Percentiles rank a stretch among this genome's conserved stretches.
Conservation (phyloP, 2,888 invertebrate species). For the Parascotia fuliginaria region DNA sequence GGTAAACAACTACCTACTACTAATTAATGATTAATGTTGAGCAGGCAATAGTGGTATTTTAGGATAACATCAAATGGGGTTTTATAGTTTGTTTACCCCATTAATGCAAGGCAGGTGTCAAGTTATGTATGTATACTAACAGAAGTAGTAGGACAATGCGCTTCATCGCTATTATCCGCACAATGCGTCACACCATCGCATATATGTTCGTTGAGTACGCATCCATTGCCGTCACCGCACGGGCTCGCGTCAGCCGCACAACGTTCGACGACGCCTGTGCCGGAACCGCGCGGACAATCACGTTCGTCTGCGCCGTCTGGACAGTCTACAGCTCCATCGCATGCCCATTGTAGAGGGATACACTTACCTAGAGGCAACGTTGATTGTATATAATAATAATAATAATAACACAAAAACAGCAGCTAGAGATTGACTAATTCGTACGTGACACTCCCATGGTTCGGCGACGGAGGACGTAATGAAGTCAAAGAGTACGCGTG, state of each 20-base stretch:
- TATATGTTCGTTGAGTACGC: conserved; percentile 86
- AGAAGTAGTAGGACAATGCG: conserved; percentile 53
- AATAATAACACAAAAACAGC: too few species aligned
- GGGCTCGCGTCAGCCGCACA: conserved; percentile 35
- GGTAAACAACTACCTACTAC: too few species aligned
- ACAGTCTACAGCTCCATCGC: conserved; percentile 93
- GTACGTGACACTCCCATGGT: too few species aligned
- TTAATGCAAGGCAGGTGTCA: too few species aligned
- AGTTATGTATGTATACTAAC: conserved; percentile 12
- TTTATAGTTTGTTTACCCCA: too few species aligned
- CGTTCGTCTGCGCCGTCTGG: conserved; percentile 92
- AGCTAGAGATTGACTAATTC: too few species aligned
- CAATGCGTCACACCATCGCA: conserved; percentile 92
- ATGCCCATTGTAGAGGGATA: conserved; percentile 91
- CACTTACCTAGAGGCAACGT: conserved; percentile 92
- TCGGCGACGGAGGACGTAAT: too few species aligned
- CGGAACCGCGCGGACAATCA: conserved; percentile 50
- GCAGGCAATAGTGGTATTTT: too few species aligned
- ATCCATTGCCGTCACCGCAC: conserved; percentile 43
- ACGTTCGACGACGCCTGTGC: conserved; percentile 27
- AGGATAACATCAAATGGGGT: too few species aligned
- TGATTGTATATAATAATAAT: too few species aligned
- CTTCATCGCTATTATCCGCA: conserved; percentile 90
- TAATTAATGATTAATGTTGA: too few species aligned
- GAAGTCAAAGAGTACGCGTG: too few species aligned